Conservation (phyloP, 2,797 vertebrate species). For the Limnodromus scolopaceus region DNA sequence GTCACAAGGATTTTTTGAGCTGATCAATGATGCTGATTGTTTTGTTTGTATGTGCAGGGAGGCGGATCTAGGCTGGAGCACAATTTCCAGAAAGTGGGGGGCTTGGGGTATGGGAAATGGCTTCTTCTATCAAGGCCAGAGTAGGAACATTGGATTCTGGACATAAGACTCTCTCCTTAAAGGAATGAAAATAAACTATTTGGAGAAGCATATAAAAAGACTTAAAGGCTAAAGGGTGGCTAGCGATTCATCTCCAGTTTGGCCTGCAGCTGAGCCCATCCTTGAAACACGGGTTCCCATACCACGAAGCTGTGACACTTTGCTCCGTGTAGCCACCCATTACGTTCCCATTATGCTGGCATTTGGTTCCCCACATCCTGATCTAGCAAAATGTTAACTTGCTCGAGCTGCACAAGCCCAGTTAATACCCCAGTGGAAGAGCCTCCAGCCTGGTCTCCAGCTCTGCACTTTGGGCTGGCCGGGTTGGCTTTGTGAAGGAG, state of each 20-base stretch:
- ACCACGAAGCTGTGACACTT: too few species aligned
- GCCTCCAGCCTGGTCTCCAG: not conserved
- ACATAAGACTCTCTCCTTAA: not conserved
- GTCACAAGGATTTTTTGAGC: not conserved
- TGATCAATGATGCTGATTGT: not conserved
- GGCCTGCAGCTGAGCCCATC: too few species aligned
- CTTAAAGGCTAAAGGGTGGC: not conserved
- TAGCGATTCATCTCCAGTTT: not conserved
- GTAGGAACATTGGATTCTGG: not conserved
- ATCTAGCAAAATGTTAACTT: fast-evolving
- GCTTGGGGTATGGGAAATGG: too few species aligned
- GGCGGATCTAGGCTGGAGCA: not conserved
- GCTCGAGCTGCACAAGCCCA: fast-evolving
- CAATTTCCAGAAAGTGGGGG: not conserved
- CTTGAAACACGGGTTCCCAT: too few species aligned
- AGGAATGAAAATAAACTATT: not conserved
- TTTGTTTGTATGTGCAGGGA: fast-evolving
- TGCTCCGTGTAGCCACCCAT: fast-evolving
- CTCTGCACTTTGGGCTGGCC: fast-evolving
- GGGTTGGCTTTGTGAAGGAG: not conserved
- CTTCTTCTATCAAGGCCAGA: not conserved
- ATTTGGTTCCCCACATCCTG: not conserved
- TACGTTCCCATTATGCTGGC: fast-evolving
- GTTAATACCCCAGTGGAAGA: not conserved
- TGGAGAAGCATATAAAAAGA: not conserved